Percentiles rank a stretch among this genome's conserved stretches.
phyloP scores from a whole-genome alignment of 2,797 vertebrate genomes.

The Crenuchus spilurus region DNA sequence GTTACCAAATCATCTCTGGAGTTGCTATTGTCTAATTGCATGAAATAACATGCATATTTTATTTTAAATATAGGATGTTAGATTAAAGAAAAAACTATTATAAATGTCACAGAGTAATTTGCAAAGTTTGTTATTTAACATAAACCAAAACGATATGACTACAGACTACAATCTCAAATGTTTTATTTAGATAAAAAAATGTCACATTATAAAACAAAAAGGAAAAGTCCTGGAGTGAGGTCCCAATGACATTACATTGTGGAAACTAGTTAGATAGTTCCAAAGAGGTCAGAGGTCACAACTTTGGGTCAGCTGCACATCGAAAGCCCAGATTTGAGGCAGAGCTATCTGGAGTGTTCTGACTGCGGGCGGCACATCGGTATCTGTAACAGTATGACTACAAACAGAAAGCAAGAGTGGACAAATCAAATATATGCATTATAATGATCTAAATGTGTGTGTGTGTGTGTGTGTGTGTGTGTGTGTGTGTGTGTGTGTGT shows the following conservation, averaged over 20 bases:
- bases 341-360: slow-evolving; percentile 94
- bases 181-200: slow-evolving; percentile 2
- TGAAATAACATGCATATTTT: too few relatives aligned
- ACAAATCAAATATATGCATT: neutral
- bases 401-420: neutral
- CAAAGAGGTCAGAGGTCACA: slow-evolving; percentile 18
- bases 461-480: slow-evolving; percentile 5
- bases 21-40: too few relatives aligned
- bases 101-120: too few relatives aligned
- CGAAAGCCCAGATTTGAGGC: slow-evolving; percentile 97
- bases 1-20: too few relatives aligned
- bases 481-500: neutral
- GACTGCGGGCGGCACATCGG: slow-evolving; percentile 93
- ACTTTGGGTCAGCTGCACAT: slow-evolving; percentile 76
- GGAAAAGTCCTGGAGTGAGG: neutral
- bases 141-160: neutral
- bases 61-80: too few relatives aligned
- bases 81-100: too few relatives aligned
- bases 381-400: slow-evolving; percentile 98
- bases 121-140: neutral
- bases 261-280: neutral
- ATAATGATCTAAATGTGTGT: neutral
- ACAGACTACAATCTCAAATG: neutral
- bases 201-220: neutral
- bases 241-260: neutral